Evolutionary conservation across 2,797 vertebrate species (phyloP).

Genomic region (Scarus forsteni): DNA sequence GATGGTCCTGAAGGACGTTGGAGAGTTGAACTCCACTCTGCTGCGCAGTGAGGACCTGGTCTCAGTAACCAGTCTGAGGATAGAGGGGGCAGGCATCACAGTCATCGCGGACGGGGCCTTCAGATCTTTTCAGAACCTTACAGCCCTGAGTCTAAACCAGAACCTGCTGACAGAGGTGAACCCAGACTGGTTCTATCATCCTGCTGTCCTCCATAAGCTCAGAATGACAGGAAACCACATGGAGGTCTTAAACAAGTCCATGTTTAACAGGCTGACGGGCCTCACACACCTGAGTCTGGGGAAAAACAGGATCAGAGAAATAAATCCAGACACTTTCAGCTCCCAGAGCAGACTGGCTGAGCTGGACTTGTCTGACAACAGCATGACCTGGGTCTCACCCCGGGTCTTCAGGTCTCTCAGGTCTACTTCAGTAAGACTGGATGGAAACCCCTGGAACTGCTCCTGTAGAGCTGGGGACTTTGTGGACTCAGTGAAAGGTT

Average conservation of each 20-base stretch:
- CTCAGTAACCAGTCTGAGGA: slow-evolving; percentile 75
- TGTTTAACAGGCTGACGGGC: slow-evolving; percentile 49
- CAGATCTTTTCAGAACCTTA: slow-evolving; percentile 69
- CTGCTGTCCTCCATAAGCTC: slow-evolving; percentile 58
- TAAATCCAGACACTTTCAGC: slow-evolving; percentile 60
- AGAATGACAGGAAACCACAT: slow-evolving; percentile 68
- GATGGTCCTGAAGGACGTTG: slow-evolving; percentile 49
- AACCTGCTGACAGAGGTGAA: slow-evolving; percentile 70
- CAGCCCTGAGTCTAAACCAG: slow-evolving; percentile 59
- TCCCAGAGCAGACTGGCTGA: slow-evolving; percentile 53
- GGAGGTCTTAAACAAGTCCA: slow-evolving; percentile 26
- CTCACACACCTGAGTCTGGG: slow-evolving; percentile 69
- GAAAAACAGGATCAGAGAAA: slow-evolving; percentile 68
- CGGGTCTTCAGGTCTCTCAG: slow-evolving; percentile 48
- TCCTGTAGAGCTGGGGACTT: slow-evolving; percentile 74
- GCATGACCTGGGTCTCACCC: slow-evolving; percentile 62
- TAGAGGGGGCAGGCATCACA: slow-evolving; percentile 62
- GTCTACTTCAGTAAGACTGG: slow-evolving; percentile 63
- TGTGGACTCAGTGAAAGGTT: slow-evolving; percentile 69
- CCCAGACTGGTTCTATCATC: slow-evolving; percentile 75
- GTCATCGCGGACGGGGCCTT: slow-evolving; percentile 70
- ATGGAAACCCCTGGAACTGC: slow-evolving; percentile 84
- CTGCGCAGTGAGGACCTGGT: slow-evolving; percentile 70
- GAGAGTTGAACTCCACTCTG: slow-evolving; percentile 70
- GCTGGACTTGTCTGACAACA: slow-evolving; percentile 83